Conservation (phyloP, 2,113 vertebrate species). For the Pomatorhinus ruficollis region DNA sequence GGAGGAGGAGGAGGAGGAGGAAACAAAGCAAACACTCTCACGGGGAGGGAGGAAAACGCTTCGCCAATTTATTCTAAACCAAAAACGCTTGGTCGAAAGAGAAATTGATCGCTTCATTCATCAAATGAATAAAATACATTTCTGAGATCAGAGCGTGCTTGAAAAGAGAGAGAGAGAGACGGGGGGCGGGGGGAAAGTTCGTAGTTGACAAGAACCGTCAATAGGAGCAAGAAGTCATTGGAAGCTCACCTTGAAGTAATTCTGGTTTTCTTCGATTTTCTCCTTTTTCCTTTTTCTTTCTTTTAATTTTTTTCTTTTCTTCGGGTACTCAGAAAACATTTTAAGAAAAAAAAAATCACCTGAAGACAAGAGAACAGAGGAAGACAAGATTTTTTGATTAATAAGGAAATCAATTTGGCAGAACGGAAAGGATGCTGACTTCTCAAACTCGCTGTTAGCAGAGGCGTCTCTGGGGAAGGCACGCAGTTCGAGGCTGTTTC, state of each 20-base stretch:
- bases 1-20: background rate
- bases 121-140: slow-evolving; percentile 23
- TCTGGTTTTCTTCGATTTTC: background rate
- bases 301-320: background rate
- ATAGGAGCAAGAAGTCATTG: background rate
- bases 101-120: slow-evolving; percentile 35
- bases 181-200: background rate
- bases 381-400: slow-evolving; percentile 8
- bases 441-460: background rate
- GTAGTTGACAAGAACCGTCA: background rate
- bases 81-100: background rate
- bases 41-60: background rate
- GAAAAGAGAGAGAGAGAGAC: background rate
- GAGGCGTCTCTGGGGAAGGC: background rate
- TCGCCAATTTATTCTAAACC: background rate
- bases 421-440: background rate
- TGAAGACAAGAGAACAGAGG: background rate
- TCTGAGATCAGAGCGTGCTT: background rate
- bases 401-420: slow-evolving; percentile 35
- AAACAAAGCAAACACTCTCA: slow-evolving; percentile 15
- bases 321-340: fast-evolving
- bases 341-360: background rate
- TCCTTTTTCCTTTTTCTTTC: fast-evolving
- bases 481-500: background rate
- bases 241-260: background rate